Evolutionary conservation across 2,888 invertebrate species (phyloP).

Genomic region (Falcaria lacertinaria): DNA sequence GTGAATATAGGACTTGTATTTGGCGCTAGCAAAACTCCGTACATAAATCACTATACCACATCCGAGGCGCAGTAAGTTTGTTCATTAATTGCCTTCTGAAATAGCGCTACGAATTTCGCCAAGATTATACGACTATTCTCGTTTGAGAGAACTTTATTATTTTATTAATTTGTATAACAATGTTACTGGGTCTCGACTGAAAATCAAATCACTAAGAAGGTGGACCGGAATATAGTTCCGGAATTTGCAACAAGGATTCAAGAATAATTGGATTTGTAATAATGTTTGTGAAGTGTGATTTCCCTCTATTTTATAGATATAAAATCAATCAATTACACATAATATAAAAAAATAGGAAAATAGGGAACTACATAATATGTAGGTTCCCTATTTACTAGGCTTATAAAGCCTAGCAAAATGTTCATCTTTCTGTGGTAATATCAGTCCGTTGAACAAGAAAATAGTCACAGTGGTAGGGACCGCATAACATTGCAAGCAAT

Average conservation of each 20-base stretch:
- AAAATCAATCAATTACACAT: too few species aligned
- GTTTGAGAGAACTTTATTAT: slow-evolving; percentile 1
- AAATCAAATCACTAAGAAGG: slow-evolving; percentile 1
- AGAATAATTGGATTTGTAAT: too few species aligned
- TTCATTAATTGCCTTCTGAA: slow-evolving; percentile 36
- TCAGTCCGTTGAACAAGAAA: too few species aligned
- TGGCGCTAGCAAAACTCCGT: slow-evolving; percentile 25
- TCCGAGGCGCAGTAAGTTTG: slow-evolving; percentile 31
- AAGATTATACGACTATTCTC: slow-evolving; percentile 19
- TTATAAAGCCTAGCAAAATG: too few species aligned
- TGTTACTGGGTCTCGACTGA: background rate
- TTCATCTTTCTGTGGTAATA: too few species aligned
- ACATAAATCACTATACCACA: slow-evolving; percentile 40
- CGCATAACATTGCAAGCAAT: too few species aligned
- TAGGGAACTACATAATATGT: too few species aligned
- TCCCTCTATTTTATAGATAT: too few species aligned
- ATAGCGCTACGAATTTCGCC: slow-evolving; percentile 22
- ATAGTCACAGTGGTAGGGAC: too few species aligned
- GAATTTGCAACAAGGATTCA: background rate
- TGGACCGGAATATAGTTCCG: background rate
- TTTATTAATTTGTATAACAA: background rate
- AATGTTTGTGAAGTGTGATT: too few species aligned
- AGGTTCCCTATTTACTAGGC: too few species aligned
- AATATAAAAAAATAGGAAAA: too few species aligned
- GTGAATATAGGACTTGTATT: slow-evolving; percentile 21